Percentiles rank a stretch among this genome's conserved stretches.
phyloP scores from a whole-genome alignment of 2,888 invertebrate genomes.

The Iselma pallidipennis region DNA sequence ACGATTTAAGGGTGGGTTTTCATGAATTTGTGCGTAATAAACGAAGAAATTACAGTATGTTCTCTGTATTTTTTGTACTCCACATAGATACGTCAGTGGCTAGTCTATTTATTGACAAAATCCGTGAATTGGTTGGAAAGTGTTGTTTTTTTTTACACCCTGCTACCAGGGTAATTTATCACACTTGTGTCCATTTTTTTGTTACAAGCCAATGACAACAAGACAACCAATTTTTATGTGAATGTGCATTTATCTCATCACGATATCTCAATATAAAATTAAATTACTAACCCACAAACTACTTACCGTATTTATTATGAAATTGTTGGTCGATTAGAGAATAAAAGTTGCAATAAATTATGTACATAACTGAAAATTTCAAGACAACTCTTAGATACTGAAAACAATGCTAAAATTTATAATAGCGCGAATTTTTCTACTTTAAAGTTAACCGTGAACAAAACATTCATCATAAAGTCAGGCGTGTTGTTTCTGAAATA shows the following conservation, averaged over 20 bases:
- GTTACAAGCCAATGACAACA: not conserved
- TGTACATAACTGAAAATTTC: not conserved
- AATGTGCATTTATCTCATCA: not conserved
- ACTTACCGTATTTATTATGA: too few relatives aligned
- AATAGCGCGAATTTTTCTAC: conserved; percentile 3
- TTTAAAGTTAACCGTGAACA: conserved; percentile 10
- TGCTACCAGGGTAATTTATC: not conserved
- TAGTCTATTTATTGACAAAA: not conserved
- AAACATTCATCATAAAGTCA: conserved; percentile 21
- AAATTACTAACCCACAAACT: too few relatives aligned
- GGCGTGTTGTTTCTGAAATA: conserved; percentile 17
- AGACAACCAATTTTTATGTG: not conserved
- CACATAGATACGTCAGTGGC: too few relatives aligned
- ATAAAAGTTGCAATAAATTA: too few relatives aligned
- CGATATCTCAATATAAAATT: not conserved
- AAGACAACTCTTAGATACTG: not conserved
- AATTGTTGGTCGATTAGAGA: too few relatives aligned
- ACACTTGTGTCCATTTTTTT: not conserved
- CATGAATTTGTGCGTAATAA: too few relatives aligned
- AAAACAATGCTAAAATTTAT: not conserved
- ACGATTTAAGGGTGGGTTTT: too few relatives aligned
- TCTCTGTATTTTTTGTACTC: too few relatives aligned
- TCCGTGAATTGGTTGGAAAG: not conserved
- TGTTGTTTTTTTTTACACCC: not conserved
- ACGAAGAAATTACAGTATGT: too few relatives aligned